phyloP scores from a whole-genome alignment of 2,113 vertebrate genomes.

The Talpa occidentalis region DNA sequence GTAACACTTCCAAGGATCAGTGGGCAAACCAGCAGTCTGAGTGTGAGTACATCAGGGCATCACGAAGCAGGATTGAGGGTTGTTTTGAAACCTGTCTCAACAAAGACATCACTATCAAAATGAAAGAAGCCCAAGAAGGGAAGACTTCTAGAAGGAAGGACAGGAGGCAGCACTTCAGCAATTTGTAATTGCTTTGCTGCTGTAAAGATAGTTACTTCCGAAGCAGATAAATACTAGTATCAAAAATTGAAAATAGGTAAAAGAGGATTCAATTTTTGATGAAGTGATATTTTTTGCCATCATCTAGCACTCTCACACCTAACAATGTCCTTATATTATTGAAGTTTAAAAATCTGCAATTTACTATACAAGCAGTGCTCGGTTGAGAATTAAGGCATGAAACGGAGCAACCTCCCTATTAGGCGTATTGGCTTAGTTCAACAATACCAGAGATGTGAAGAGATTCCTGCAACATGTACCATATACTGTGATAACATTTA shows the following conservation, averaged over 20 bases:
- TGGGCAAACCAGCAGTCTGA: not conserved
- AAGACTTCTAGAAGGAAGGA: not conserved
- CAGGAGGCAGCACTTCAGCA: not conserved
- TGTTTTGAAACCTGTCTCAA: not conserved
- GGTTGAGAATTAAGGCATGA: conserved; percentile 30
- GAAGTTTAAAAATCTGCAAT: not conserved
- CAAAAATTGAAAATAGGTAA: not conserved
- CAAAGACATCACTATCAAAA: not conserved
- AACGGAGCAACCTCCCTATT: not conserved
- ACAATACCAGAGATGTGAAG: not conserved
- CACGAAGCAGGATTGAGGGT: not conserved
- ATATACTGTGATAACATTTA: conserved; percentile 3
- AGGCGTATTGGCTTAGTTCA: not conserved
- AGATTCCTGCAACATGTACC: not conserved
- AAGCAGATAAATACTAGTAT: not conserved
- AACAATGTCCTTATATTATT: not conserved
- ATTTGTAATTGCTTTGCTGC: not conserved
- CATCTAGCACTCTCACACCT: not conserved
- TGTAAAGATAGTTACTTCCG: not conserved
- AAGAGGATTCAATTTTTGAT: not conserved
- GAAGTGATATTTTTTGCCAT: not conserved
- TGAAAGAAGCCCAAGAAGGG: not conserved
- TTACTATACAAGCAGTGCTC: not conserved
- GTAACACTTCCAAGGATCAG: not conserved
- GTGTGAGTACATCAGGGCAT: not conserved